A percentile compares a stretch with the other conserved stretches of the same genome.
Evolutionary conservation across 2,888 invertebrate genomes (phyloP).

Genomic region (Apoda limacodes): DNA sequence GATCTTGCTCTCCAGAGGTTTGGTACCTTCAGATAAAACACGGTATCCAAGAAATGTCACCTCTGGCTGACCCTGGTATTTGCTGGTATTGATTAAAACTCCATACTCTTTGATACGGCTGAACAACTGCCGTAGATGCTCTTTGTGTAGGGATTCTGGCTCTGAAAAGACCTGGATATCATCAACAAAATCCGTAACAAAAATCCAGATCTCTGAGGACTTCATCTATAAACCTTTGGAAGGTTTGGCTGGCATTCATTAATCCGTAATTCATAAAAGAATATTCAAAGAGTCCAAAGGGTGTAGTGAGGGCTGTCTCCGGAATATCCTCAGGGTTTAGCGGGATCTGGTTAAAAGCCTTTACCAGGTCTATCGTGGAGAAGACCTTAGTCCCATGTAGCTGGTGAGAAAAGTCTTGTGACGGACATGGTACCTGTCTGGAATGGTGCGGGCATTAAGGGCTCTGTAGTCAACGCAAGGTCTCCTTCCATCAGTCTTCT

Average conservation of each 20-base stretch:
- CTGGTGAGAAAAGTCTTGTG: constrained; percentile 10
- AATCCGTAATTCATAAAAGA: constrained; percentile 32
- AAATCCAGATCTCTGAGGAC: constrained; percentile 8
- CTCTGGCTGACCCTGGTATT: constrained; percentile 3
- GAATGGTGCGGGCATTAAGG: constrained; percentile 8
- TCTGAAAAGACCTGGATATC: constrained; percentile 23
- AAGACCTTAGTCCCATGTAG: no score
- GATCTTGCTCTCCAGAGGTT: no score
- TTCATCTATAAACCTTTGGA: constrained; percentile 33
- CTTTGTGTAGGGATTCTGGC: no score
- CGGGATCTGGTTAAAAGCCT: constrained; percentile 31
- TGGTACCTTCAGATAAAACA: neutral
- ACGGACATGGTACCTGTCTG: constrained; percentile 5
- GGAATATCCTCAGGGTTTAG: constrained; percentile 26
- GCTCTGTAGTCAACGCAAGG: constrained; percentile 10
- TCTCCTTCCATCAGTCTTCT: constrained; percentile 9
- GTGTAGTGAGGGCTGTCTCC: no score
- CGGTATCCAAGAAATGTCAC: constrained; percentile 3
- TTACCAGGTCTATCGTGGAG: no score
- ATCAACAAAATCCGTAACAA: constrained; percentile 25
- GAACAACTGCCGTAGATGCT: no score
- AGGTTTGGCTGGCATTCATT: constrained; percentile 35
- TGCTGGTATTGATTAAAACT: constrained; percentile 1
- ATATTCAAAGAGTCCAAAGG: no score
- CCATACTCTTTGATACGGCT: no score